Base-by-base conservation (phyloP, 1,140 invertebrate species). In the Andrena cerasifolii region DNA sequence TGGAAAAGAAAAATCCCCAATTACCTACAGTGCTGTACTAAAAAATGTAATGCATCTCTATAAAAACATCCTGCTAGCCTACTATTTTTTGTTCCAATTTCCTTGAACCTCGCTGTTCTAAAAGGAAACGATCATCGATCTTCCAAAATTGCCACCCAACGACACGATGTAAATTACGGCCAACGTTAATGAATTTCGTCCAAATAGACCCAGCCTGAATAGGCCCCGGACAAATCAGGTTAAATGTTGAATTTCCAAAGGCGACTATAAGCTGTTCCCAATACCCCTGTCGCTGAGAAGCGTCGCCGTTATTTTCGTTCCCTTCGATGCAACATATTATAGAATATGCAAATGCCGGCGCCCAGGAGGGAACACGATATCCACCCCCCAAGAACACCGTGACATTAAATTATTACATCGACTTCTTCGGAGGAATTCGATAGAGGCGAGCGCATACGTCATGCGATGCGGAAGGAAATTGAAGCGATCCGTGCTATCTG, bases 401-500 rank as follows among this genome's bases (percentile, higher is more conserved):
- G 59, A 53, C 47, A 14, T 73, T 63, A 62, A 63, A 65, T 65
- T 73, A 73, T 63, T 63, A 65, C 59, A 24, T 63, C 18, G 53
- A 45, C 36, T 59, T 45, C 31, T 73, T 40, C 18, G 70, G 28
- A 2, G 18, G 18, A 63, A 51, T 62, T 53, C 66, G 66, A 70
- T 70, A 70, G 16, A 40, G 51, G 14, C 5, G n/a, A 24, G 14
- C 24, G 45, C 49, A 40, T 72, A 72, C 43, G 58, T 62, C 58
- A 62, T 26, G 58, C 33, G 28, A 40, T 18, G 71, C 45, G 24
- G 47, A 65, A 53, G 71, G 58, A 53, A 73, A 73, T 53, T 65
- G 59, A 40, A 73, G 47, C 71, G 47, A 73, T 73, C 53, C 59
- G 58, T 43, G 59, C 45, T 73, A 62, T 73, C 70, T 73, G 70